Evolutionary conservation across 2,113 vertebrate species (phyloP).

Genomic region (Pelmatolapia mariae): DNA sequence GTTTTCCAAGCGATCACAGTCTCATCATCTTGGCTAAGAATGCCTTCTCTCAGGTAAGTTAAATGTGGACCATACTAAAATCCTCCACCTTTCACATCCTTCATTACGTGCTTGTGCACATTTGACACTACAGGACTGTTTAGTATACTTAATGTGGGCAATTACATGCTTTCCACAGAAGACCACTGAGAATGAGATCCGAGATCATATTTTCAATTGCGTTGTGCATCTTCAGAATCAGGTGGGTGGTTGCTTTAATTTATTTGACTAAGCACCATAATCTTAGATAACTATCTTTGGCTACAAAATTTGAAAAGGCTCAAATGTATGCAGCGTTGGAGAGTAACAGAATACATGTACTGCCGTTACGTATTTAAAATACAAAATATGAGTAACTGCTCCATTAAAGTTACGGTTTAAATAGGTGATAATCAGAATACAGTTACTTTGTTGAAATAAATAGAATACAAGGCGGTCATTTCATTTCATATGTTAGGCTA

Average conservation of each 20-base stretch:
- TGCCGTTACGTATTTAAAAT: neutral
- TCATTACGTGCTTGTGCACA: neutral
- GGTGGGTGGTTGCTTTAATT: slow-evolving; percentile 64
- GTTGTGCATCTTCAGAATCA: slow-evolving; percentile 75
- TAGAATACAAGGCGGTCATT: neutral
- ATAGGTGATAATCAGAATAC: neutral
- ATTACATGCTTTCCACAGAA: slow-evolving; percentile 75
- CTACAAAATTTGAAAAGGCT: neutral
- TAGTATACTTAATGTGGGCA: neutral
- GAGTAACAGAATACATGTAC: neutral
- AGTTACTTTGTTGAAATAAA: neutral
- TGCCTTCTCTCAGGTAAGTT: slow-evolving; percentile 80
- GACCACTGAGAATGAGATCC: slow-evolving; percentile 88
- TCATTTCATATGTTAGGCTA: neutral
- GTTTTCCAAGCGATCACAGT: slow-evolving; percentile 83
- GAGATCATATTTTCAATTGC: slow-evolving; percentile 75
- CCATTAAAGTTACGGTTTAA: neutral
- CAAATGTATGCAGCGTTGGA: neutral
- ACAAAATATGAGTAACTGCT: neutral
- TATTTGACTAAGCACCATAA: neutral
- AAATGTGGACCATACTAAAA: neutral
- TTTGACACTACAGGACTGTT: neutral
- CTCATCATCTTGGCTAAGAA: slow-evolving; percentile 83
- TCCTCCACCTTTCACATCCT: neutral
- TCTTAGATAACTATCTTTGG: neutral